phyloP scores from a whole-genome alignment of 2,113 vertebrate genomes.

The Scytalopus superciliaris region DNA sequence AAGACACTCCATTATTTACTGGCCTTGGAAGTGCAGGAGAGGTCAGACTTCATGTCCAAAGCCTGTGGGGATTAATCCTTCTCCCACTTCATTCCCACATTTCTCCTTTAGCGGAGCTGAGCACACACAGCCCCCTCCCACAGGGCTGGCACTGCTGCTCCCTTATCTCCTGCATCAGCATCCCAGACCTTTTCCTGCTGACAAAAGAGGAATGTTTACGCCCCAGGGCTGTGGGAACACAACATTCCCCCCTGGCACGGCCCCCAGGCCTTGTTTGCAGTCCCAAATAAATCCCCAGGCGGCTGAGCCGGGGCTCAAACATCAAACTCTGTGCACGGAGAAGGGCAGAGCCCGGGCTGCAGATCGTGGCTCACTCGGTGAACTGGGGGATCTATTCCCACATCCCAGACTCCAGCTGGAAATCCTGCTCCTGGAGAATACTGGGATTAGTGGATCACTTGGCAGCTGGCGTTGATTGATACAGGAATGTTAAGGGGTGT shows the following conservation, averaged over 20 bases:
- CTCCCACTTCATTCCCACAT: neutral
- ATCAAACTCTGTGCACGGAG: neutral
- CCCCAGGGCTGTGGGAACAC: conserved; percentile 16
- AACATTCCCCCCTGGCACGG: neutral
- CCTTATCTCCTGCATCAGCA: conserved; percentile 55
- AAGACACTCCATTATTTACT: neutral
- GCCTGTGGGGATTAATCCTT: neutral
- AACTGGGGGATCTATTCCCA: neutral
- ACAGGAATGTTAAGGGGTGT: no score
- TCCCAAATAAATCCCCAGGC: neutral
- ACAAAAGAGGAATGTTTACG: conserved; percentile 1
- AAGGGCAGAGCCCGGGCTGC: neutral
- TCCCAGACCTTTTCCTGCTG: conserved; percentile 8
- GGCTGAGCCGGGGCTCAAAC: neutral
- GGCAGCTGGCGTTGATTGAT: no score
- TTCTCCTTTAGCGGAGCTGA: neutral
- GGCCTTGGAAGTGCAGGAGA: neutral
- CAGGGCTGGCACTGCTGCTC: neutral
- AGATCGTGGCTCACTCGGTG: no score
- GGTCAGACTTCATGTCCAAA: neutral
- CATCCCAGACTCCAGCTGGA: neutral
- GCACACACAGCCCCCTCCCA: neutral
- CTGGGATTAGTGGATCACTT: no score
- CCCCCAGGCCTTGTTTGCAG: neutral
- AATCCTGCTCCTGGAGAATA: no score